Evolutionary conservation across 2,888 invertebrate genomes (phyloP).

Genomic region (Harpalus rubripes): DNA sequence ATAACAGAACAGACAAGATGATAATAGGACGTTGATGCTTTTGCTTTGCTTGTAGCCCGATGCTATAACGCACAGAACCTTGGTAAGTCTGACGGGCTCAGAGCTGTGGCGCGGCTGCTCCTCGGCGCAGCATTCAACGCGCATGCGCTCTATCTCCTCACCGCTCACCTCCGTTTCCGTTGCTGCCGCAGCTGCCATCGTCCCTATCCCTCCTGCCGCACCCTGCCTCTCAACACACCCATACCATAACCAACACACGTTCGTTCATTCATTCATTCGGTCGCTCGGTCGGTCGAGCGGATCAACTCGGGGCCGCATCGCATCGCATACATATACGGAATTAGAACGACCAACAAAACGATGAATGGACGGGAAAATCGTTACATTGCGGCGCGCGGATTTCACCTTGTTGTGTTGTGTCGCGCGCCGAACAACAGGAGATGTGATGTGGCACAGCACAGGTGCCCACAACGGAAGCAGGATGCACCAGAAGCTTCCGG

Average conservation of each 20-base stretch:
- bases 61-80: conserved; percentile 81
- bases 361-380: conserved; percentile 73
- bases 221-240: conserved; percentile 8
- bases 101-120: conserved; percentile 78
- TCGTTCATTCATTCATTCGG: conserved; percentile 63
- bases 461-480: conserved; percentile 36
- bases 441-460: conserved; percentile 21
- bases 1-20: conserved; percentile 77
- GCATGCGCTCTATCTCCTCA: conserved; percentile 70
- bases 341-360: conserved; percentile 74
- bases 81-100: conserved; percentile 80
- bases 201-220: neutral
- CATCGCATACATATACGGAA: conserved; percentile 74
- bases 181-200: conserved; percentile 42
- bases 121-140: conserved; percentile 68
- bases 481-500: neutral
- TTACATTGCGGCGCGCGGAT: conserved; percentile 64
- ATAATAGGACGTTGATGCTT: conserved; percentile 29
- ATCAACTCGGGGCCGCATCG: conserved; percentile 69
- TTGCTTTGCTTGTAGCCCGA: conserved; percentile 74
- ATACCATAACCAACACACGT: neutral
- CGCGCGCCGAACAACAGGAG: neutral
- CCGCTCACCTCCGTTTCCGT: conserved; percentile 67
- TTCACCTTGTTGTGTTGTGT: conserved; percentile 56
- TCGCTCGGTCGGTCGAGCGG: conserved; percentile 43